Base-by-base conservation (phyloP, 1,140 invertebrate species). In the Ceratina japonica region DNA sequence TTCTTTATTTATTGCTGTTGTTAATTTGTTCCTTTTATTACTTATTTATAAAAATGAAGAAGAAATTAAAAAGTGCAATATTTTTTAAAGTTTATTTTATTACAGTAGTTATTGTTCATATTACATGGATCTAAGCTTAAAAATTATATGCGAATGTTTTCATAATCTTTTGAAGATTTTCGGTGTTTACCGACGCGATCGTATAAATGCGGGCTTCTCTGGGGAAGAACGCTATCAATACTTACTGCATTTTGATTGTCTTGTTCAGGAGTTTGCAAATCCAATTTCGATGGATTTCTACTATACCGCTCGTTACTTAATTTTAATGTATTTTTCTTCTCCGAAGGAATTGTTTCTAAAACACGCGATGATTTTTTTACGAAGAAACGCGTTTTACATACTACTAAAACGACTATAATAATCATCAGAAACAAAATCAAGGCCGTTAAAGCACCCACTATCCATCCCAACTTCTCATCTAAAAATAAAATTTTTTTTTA, bases 401-500 rank as follows among this genome's bases (percentile, higher is more conserved):
- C 91, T 1, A 92, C 91, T 61, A 92, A 20, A 8, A 91, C 91
- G 0, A 92, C 91, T 0, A 89, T 83, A 15, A 89, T 85, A 52
- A 92, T 92, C 79, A 92, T 83, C 3, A 92, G 81, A 15, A 92
- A 89, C n/a, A 92, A 80, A 22, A 91, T 88, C 8, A 91, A 24
- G 0, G 89, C 87, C 5, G 91, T 92, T 54, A 92, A 63, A 8
- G 89, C 87, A 27, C 91, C 92, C 24, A 92, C 92, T 16, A 92
- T 87, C 91, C 91, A 92, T 54, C 90, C 89, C 1, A 92, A 56
- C 71, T 84, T 89, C 18, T 91, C 86, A 82, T 92, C 92, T 92
- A 44, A 3, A 80, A 82, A 62, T 54, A 2, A 12, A 68, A 69
- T 58, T 64, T 15, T 44, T 7, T 31, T 18, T 3, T n/a, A 12